Base-by-base conservation (phyloP, 2,888 invertebrate species). In the Achlya flavicornis region DNA sequence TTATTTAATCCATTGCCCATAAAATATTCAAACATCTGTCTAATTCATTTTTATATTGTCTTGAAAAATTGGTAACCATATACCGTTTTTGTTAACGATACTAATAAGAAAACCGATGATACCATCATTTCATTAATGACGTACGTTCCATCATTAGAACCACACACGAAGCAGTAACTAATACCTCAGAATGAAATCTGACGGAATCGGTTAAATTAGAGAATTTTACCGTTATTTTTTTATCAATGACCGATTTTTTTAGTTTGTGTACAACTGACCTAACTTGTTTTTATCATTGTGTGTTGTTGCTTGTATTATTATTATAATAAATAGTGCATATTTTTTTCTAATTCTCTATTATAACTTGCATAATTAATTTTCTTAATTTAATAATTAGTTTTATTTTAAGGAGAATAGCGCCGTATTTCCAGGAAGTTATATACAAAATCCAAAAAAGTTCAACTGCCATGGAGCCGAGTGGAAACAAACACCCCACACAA, bases 101-200 rank as follows among this genome's bases (percentile, higher is more conserved):
- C 64, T 19, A 46, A 66, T 41, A 33, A 46, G 53, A 62, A 46
- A 60, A 61, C 59, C 65, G 53, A 61, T 65, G 63, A 67, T 69
- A 66, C 67, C 64, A 11, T 74, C 71, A 66, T 57, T 63, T 59
- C 19, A 63, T 65, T 70, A 66, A 77, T 72, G 68, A 68, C 62
- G 61, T 60, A 48, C 58, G 62, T 71, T 81, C 61, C 66, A 75
- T 81, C 78, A 76, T 70, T 67, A 48, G 64, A 58, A 64, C 80
- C 84, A 75, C 84, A 83, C 84, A 83, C 78, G 76, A 70, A 16
- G 80, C 33, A 43, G 16, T 58, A 33, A 41, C 6, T 61, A 57
- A 41, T 41, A 41, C 41, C 41, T 3, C 7, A 11, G 41, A 41
- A 41, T 12, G 41, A 19, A 53, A 38, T 19, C 48, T 46, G 61